These are phyloP conservation scores for Hesperia comma DNA, from an alignment of 2,888 invertebrate genomes.

Conservation along the genomic window DNA sequence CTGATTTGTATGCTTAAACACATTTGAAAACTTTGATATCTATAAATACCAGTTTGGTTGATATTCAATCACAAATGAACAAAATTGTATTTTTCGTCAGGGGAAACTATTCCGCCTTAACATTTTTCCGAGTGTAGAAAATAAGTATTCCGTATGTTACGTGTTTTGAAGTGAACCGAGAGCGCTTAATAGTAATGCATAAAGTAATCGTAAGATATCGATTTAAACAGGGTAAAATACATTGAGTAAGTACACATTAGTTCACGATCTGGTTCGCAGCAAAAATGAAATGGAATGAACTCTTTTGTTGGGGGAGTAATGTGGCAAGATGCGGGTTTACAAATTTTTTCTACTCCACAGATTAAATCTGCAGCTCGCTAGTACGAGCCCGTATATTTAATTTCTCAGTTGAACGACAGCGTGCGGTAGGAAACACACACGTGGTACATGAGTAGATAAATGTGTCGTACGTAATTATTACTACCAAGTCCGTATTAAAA, in stretches of 20 bases:
- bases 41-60: too few relatives aligned
- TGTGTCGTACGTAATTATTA: background rate
- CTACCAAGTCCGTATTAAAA: background rate
- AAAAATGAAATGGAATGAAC: slow-evolving; percentile 29
- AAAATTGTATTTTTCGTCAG: too few relatives aligned
- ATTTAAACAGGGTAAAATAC: too few relatives aligned
- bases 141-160: too few relatives aligned
- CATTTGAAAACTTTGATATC: too few relatives aligned
- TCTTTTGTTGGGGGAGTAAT: slow-evolving; percentile 24
- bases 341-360: slow-evolving; percentile 21
- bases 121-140: too few relatives aligned
- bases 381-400: slow-evolving; percentile 19
- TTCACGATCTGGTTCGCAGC: slow-evolving; percentile 7
- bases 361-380: slow-evolving; percentile 23
- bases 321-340: slow-evolving; percentile 24
- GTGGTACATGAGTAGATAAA: background rate
- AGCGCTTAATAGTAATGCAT: too few relatives aligned
- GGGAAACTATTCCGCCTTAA: too few relatives aligned
- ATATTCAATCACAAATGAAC: too few relatives aligned
- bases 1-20: too few relatives aligned
- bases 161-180: too few relatives aligned
- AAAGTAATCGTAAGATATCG: too few relatives aligned
- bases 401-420: slow-evolving; percentile 25
- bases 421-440: slow-evolving; percentile 5
- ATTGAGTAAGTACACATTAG: background rate